Conservation (phyloP, 53 echinoderm and acorn worm species). For the Echinometra lucunter region DNA sequence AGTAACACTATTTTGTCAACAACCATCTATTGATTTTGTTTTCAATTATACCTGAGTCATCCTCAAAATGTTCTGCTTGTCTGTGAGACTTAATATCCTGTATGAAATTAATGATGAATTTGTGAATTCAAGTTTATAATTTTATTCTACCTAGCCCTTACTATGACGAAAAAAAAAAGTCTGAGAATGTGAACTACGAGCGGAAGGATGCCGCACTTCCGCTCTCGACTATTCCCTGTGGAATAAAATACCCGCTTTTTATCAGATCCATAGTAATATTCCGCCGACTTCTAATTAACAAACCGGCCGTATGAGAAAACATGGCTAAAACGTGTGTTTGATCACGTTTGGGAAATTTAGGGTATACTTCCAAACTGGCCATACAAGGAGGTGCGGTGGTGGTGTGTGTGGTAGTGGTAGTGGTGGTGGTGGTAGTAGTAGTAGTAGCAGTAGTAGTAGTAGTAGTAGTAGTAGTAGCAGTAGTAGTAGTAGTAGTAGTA, state of each 20-base stretch:
- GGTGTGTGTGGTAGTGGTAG: too few relatives aligned
- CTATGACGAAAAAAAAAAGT: background rate
- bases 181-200: background rate
- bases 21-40: too few relatives aligned
- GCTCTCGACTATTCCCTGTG: background rate
- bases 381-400: too few relatives aligned
- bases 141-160: background rate
- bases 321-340: too few relatives aligned
- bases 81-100: background rate
- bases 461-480: background rate
- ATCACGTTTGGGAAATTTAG: too few relatives aligned
- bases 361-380: too few relatives aligned
- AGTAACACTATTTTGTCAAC: too few relatives aligned
- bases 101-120: background rate
- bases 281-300: background rate
- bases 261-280: conserved; percentile 22
- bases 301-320: background rate
- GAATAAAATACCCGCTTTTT: conserved; percentile 43
- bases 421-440: too few relatives aligned
- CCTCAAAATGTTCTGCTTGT: too few relatives aligned
- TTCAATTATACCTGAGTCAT: too few relatives aligned
- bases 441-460: background rate
- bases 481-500: conserved; percentile 8
- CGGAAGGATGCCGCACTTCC: conserved; percentile 32
- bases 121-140: background rate